Base-by-base conservation (phyloP, 2,113 vertebrate species). In the Pogonocichla stellata region DNA sequence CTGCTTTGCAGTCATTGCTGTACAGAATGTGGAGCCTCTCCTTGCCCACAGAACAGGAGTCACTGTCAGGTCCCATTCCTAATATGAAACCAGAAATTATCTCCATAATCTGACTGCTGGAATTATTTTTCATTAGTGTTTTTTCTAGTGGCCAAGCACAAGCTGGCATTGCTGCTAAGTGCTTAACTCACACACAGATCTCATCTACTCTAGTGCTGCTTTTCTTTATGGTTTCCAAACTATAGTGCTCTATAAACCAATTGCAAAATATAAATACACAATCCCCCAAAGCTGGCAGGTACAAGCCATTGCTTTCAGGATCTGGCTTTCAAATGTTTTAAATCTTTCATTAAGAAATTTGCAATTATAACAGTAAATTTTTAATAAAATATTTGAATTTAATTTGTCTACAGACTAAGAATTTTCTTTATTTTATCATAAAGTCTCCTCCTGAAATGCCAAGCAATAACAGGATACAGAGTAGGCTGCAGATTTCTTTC, bases 21-120 rank as follows among this genome's bases (percentile, higher is more conserved):
- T 0, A 5, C 5, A 47, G 43, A 45, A 29, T 0, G 4, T 18
- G 40, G 53, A 43, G 54, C n/a, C 57, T 12, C 33, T 5, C 67
- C 80, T 3, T 7, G 66, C 22, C 57, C 86, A 22, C 43, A 56
- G 48, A 56, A 28, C 2, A 4, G n/a, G 62, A 51, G 48, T 1
- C 36, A 25, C 9, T 11, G 29, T 14, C 66, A 88, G 54, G 11
- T 42, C n/a, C 47, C 71, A 19, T 5, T 13, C 58, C 57, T 15
- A 26, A 8, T 0, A 5, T 8, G 28, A 57, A 61, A 90, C 29
- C 36, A 88, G 47, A 73, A 90, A 78, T 62, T 38, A 90, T 48
- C 69, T 66, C 95, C 58, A 29, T 25, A 38, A 86, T 64, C 56
- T 86, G 51, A 53, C 60, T 69, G 78, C 50, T 43, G 34, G 16